Evolutionary conservation across 2,113 vertebrate genomes (phyloP), one percentile per base, ranked within the genome.

Genomic region (Setophaga kirtlandii): DNA sequence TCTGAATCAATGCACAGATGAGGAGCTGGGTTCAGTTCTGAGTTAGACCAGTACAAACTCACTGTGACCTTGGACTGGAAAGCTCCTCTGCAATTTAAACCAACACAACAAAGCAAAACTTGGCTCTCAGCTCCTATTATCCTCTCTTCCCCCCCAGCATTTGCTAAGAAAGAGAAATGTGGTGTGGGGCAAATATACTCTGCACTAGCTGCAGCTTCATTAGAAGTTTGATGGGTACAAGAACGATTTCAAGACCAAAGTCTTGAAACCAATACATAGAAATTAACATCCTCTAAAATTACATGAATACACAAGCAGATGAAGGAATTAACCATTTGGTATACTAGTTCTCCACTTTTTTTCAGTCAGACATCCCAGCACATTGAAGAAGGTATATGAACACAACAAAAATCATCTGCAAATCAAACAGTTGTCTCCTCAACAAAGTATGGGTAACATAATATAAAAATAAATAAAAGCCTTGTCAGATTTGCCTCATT

Each of bases 371-470:
- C 83, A 95, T 87, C 78, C 64, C 60, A 88, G 96, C 70, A 93
- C 89, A 90, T 75, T 91, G 94, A 97, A 95, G 93, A 97, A 97
- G 74, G 77, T 90, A 93, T 88, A 88, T 2, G 59, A 82, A 97
- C 88, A 96, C 47, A 96, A 95, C 3, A 17, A 96, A 95, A 97
- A 94, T 83, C 17, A 94, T 70, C 28, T 49, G 80, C 95, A 97
- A 95, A 97, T 96, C 65, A 85, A 94, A 90, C 95, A 97, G 87
- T 84, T 96, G 68, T 95, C 87, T 95, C 86, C 97, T 96, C 91
- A 95, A 95, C 67, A 86, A 95, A 82, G 47, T 70, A 89, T 79
- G 92, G 80, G 76, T 64, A 82, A 77, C 62, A 63, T 68, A 71
- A 89, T 55, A 81, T 49, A 95, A 87, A 95, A 88, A 95, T 92